phyloP scores from a whole-genome alignment of 2,888 invertebrate genomes.

The Synergus laeviventris region DNA sequence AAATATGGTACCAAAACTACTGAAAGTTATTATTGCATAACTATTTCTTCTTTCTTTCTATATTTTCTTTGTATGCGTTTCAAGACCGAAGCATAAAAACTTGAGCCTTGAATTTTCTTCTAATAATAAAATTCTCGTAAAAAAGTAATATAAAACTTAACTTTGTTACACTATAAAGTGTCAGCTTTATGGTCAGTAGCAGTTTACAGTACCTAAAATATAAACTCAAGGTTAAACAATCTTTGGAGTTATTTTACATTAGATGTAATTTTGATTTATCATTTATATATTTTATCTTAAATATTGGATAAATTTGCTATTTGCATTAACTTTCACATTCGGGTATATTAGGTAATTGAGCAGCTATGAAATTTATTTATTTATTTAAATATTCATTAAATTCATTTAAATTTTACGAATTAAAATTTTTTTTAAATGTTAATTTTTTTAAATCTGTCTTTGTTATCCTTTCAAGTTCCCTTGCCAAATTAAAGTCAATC shows the following conservation, averaged over 20 bases:
- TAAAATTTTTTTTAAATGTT: too few species aligned
- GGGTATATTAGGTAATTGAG: too few species aligned
- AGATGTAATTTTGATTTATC: too few species aligned
- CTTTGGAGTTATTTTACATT: too few species aligned
- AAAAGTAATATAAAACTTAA: not conserved
- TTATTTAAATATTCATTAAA: too few species aligned
- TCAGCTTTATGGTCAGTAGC: not conserved
- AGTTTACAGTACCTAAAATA: not conserved
- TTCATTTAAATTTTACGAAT: too few species aligned
- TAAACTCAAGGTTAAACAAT: conserved; percentile 1
- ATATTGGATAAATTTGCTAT: too few species aligned
- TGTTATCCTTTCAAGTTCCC: not conserved
- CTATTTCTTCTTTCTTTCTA: not conserved
- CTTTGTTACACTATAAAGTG: not conserved
- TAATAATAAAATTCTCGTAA: conserved; percentile 11
- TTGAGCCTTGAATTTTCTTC: not conserved
- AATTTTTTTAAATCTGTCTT: not conserved
- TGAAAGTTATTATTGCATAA: not conserved
- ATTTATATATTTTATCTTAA: too few species aligned
- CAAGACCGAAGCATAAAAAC: not conserved
- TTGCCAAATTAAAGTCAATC: not conserved
- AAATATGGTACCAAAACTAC: not conserved
- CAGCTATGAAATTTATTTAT: too few species aligned
- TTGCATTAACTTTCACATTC: too few species aligned
- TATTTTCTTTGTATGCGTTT: too few species aligned